Percentiles rank a stretch among this genome's conserved stretches.
These are phyloP conservation scores for Fopius arisanus DNA, from an alignment of 1,140 invertebrate genomes.

Conservation along the genomic window DNA sequence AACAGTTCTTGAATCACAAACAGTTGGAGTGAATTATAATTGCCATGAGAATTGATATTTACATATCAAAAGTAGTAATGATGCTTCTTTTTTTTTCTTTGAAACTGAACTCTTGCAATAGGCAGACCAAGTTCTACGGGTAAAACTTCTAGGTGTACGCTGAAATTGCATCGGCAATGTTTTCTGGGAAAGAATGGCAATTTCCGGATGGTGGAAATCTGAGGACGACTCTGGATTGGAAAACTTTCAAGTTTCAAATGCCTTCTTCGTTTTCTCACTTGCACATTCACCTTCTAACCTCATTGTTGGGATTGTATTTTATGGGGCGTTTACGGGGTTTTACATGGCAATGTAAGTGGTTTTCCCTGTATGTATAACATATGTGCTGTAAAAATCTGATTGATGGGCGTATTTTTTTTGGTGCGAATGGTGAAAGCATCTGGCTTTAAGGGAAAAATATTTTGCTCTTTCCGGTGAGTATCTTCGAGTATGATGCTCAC, in stretches of 20 bases:
- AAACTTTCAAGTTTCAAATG: conserved; percentile 16
- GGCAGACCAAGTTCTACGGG: not conserved
- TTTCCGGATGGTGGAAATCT: conserved; percentile 12
- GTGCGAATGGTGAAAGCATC: no score
- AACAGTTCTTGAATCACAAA: no score
- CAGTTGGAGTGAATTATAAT: not conserved
- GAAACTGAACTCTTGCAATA: not conserved
- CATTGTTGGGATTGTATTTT: conserved; percentile 1
- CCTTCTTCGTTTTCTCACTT: not conserved
- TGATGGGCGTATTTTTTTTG: not conserved
- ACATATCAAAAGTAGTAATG: no score
- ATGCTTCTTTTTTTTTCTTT: not conserved
- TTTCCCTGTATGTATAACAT: not conserved
- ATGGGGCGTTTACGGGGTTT: conserved; percentile 14
- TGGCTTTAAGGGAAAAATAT: no score
- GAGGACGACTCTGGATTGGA: conserved; percentile 1
- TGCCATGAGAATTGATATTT: not conserved
- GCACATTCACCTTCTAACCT: not conserved
- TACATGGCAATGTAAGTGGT: not conserved
- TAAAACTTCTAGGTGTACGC: not conserved
- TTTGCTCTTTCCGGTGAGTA: no score
- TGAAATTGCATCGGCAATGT: not conserved
- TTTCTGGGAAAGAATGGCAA: not conserved
- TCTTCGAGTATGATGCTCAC: no score
- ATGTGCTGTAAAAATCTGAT: not conserved